Conservation (phyloP, 2,113 vertebrate genomes). For the Datnioides undecimradiatus region DNA sequence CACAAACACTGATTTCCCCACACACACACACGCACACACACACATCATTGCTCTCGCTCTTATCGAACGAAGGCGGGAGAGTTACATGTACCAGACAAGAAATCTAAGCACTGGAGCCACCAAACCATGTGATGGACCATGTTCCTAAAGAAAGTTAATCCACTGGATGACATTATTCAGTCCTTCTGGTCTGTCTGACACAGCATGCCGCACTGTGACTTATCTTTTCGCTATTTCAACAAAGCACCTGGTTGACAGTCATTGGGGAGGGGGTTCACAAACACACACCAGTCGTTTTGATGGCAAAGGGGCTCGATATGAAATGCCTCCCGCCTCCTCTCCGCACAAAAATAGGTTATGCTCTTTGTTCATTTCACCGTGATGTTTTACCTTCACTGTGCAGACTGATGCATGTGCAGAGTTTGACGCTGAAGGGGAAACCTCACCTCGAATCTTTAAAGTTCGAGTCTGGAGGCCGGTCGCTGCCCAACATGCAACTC, state of each 20-base stretch:
- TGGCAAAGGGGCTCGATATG: neutral
- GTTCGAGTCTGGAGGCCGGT: neutral
- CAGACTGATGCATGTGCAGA: neutral
- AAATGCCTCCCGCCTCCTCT: neutral
- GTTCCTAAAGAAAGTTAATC: constrained; percentile 11
- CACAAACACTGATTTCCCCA: constrained; percentile 76
- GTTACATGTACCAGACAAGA: constrained; percentile 66
- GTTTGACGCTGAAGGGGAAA: neutral
- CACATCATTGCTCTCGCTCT: constrained; percentile 60
- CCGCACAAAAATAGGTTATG: neutral
- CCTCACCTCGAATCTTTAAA: neutral
- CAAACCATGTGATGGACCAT: constrained; percentile 39
- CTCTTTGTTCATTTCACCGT: neutral
- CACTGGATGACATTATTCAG: constrained; percentile 14
- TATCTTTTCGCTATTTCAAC: constrained; percentile 5
- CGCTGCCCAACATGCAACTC: neutral
- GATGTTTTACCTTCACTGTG: neutral
- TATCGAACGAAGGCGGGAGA: constrained; percentile 68
- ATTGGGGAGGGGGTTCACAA: neutral
- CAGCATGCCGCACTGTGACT: neutral
- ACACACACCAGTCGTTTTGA: neutral
- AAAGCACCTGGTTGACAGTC: neutral
- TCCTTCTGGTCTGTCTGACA: constrained; percentile 3
- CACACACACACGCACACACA: constrained; percentile 53
- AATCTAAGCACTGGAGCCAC: constrained; percentile 42